Evolutionary conservation across 2,113 vertebrate genomes (phyloP).

Genomic region (Sylvia atricapilla): DNA sequence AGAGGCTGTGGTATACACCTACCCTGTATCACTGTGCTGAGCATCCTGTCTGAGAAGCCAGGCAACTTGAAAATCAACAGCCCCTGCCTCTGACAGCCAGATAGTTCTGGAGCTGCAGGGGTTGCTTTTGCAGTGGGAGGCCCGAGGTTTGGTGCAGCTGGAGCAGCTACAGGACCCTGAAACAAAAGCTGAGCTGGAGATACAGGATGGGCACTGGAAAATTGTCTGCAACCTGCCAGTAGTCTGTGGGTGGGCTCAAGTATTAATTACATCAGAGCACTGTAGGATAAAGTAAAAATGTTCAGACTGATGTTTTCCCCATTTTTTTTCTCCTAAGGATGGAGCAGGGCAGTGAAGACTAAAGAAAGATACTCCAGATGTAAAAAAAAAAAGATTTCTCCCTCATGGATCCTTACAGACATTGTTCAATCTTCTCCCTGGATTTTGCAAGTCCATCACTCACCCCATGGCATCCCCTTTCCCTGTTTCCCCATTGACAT

Average conservation of each 20-base stretch:
- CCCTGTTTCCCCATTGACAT: no score
- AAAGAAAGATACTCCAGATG: no score
- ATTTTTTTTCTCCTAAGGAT: not conserved
- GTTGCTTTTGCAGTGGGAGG: not conserved
- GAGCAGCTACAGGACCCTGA: not conserved
- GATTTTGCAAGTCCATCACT: no score
- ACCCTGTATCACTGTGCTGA: not conserved
- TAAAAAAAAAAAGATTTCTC: no score
- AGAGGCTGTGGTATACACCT: not conserved
- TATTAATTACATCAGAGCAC: not conserved
- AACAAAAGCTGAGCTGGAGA: not conserved
- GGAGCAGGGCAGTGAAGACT: not conserved
- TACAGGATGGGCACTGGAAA: not conserved
- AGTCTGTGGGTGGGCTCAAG: not conserved
- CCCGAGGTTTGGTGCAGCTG: not conserved
- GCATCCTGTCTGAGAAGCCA: not conserved
- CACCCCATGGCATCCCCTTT: no score
- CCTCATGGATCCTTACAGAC: no score
- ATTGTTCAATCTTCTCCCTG: no score
- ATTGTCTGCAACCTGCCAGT: not conserved
- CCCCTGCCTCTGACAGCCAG: not conserved
- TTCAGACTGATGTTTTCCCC: not conserved
- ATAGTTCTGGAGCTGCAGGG: not conserved
- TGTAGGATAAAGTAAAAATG: not conserved
- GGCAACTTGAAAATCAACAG: not conserved